A percentile compares a stretch with the other conserved stretches of the same genome.
These are phyloP conservation scores for Siderastrea radians DNA, from an alignment of 92 coral and sea anemone species.

Conservation along the genomic window DNA sequence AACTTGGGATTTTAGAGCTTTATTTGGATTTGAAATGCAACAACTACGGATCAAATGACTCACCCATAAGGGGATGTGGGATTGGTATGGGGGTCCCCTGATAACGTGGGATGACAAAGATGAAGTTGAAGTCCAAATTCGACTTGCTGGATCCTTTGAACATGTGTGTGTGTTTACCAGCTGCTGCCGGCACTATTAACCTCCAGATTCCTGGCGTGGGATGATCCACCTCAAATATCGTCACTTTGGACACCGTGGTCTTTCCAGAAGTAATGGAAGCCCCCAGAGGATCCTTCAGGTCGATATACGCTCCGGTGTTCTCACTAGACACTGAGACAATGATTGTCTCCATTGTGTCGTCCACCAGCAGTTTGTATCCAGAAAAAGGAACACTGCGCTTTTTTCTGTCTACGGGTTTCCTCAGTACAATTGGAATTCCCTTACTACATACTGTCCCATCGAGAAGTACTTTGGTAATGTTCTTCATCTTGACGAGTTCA, in stretches of 20 bases:
- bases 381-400: constrained; percentile 17
- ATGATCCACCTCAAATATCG: constrained; percentile 57
- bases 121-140: constrained; percentile 82
- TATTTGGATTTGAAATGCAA: too few species aligned
- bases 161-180: constrained; percentile 71
- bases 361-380: constrained; percentile 35
- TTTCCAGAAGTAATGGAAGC: constrained; percentile 32
- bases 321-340: constrained; percentile 68
- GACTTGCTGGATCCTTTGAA: constrained; percentile 78
- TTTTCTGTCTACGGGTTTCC: constrained; percentile 1
- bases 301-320: constrained; percentile 29
- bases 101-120: constrained; percentile 61
- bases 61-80: constrained; percentile 76
- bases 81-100: constrained; percentile 66
- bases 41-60: not conserved
- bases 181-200: constrained; percentile 59
- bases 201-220: constrained; percentile 79
- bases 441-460: constrained; percentile 33
- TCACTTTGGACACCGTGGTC: constrained; percentile 47
- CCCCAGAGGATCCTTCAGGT: constrained; percentile 67
- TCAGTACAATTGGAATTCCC: constrained; percentile 9
- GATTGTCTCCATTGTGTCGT: constrained; percentile 73
- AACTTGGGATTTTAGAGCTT: too few species aligned
- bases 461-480: constrained; percentile 23
- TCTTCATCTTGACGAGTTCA: constrained; percentile 20